Conservation (phyloP, 2,888 invertebrate genomes). For the Laothoe populi region DNA sequence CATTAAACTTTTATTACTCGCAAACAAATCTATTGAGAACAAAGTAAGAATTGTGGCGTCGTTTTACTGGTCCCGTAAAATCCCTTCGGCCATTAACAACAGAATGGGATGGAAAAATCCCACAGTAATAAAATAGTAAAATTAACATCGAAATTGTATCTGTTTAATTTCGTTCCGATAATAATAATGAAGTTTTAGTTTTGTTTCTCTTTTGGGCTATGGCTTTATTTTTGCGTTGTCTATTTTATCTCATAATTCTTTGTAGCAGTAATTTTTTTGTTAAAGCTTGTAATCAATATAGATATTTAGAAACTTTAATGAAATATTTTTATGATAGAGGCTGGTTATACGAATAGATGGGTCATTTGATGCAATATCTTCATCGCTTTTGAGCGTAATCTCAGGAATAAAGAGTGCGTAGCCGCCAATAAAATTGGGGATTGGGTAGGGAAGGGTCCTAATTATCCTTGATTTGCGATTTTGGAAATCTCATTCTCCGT, state of each 20-base stretch:
- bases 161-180: conserved; percentile 6
- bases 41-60: conserved; percentile 37
- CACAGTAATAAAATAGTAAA: conserved; percentile 18
- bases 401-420: too few relatives aligned
- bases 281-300: too few relatives aligned
- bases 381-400: too few relatives aligned
- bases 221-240: not conserved
- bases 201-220: not conserved
- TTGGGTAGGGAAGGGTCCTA: too few relatives aligned
- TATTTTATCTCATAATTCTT: not conserved
- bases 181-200: not conserved
- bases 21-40: conserved; percentile 35
- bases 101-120: conserved; percentile 29
- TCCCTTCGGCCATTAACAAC: conserved; percentile 32
- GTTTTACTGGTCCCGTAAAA: conserved; percentile 32
- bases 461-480: too few relatives aligned
- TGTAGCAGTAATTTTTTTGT: too few relatives aligned
- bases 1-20: conserved; percentile 38
- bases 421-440: too few relatives aligned
- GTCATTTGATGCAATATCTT: too few relatives aligned
- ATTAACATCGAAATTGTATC: conserved; percentile 6
- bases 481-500: too few relatives aligned
- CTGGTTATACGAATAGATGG: too few relatives aligned
- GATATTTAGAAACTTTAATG: too few relatives aligned
- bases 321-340: too few relatives aligned